Percentiles rank a stretch among this genome's conserved stretches.
These are phyloP conservation scores for Brachionichthys hirsutus DNA, from an alignment of 2,113 vertebrate species.

Conservation along the genomic window DNA sequence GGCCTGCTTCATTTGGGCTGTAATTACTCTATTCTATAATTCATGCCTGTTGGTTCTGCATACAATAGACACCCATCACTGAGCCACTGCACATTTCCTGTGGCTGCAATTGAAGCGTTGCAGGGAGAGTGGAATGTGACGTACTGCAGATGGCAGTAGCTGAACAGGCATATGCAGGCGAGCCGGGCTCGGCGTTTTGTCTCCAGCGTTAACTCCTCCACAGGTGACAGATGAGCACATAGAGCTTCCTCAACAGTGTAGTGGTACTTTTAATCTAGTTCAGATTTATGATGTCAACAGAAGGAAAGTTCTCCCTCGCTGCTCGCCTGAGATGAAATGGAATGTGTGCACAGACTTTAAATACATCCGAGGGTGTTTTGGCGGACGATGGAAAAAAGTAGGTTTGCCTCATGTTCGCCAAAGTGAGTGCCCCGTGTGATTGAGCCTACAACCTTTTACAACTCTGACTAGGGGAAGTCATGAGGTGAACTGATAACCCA, in stretches of 20 bases:
- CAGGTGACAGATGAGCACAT: conserved; percentile 69
- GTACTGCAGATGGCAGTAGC: conserved; percentile 79
- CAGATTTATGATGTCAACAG: conserved; percentile 75
- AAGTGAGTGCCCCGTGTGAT: conserved; percentile 58
- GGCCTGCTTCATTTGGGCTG: conserved; percentile 54
- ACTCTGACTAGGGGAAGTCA: conserved; percentile 48
- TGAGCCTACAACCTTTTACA: conserved; percentile 68
- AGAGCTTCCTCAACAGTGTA: conserved; percentile 58
- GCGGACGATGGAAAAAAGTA: conserved; percentile 26
- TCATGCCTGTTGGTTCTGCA: conserved; percentile 64
- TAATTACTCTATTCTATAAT: conserved; percentile 65
- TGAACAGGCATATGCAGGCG: conserved; percentile 53
- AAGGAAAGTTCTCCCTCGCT: conserved; percentile 61
- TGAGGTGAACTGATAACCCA: conserved; percentile 72
- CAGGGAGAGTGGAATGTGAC: not conserved
- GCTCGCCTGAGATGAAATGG: conserved; percentile 66
- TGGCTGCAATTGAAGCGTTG: conserved; percentile 50
- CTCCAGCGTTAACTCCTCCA: conserved; percentile 50
- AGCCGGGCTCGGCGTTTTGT: not conserved
- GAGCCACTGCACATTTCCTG: conserved; percentile 50
- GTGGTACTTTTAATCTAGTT: conserved; percentile 68
- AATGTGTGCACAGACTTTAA: conserved; percentile 62
- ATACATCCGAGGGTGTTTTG: conserved; percentile 64
- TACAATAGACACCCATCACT: conserved; percentile 52
- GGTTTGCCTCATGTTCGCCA: conserved; percentile 52